A percentile compares a stretch with the other conserved stretches of the same genome.
Evolutionary conservation across 2,113 vertebrate genomes (phyloP).

Genomic region (Oryctolagus cuniculus): mOryCun1.1 NC_091435.1:35427001-35427500

Average conservation of each 20-base stretch:
- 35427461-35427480: not conserved
- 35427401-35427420: not conserved
- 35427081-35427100: not conserved
- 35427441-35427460: not conserved
- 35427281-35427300: not conserved
- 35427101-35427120: not conserved
- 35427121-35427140: slow-evolving; percentile 5
- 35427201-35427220: not conserved
- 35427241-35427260: not conserved
- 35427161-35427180: not conserved
- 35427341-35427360: not conserved
- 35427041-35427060: not conserved
- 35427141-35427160: not conserved
- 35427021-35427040: not conserved
- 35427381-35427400: not conserved
- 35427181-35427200: not conserved
- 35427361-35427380: not conserved
- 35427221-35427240: slow-evolving; percentile 13
- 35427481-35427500: not conserved
- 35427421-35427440: not conserved
- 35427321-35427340: not conserved
- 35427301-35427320: not conserved
- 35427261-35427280: not conserved
- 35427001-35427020: not conserved
- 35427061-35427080: not conserved